These are phyloP conservation scores for Caenorhabditis elegans DNA, from an alignment of 1,140 invertebrate genomes.

Conservation along the genomic window WBcel235 BX284606.5:9729001-9729500, in stretches of 20 bases:
- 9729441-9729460: constrained; percentile 67
- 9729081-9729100: constrained; percentile 55
- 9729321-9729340: constrained; percentile 49
- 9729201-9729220: constrained; percentile 34
- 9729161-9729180: constrained; percentile 52
- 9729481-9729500: constrained; percentile 49
- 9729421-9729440: constrained; percentile 58
- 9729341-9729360: constrained; percentile 66
- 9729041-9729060: constrained; percentile 26
- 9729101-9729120: constrained; percentile 48
- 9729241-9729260: constrained; percentile 31
- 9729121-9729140: background rate
- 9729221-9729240: constrained; percentile 39
- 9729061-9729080: constrained; percentile 56
- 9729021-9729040: constrained; percentile 48
- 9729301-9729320: constrained; percentile 67
- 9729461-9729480: constrained; percentile 67
- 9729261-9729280: constrained; percentile 38
- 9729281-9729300: constrained; percentile 67
- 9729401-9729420: constrained; percentile 55
- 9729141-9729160: constrained; percentile 40
- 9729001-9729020: constrained; percentile 1
- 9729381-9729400: constrained; percentile 58
- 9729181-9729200: constrained; percentile 30
- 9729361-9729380: constrained; percentile 66